These are phyloP conservation scores for Meteorus colon DNA, from an alignment of 2,888 invertebrate species.

Conservation along the genomic window DNA sequence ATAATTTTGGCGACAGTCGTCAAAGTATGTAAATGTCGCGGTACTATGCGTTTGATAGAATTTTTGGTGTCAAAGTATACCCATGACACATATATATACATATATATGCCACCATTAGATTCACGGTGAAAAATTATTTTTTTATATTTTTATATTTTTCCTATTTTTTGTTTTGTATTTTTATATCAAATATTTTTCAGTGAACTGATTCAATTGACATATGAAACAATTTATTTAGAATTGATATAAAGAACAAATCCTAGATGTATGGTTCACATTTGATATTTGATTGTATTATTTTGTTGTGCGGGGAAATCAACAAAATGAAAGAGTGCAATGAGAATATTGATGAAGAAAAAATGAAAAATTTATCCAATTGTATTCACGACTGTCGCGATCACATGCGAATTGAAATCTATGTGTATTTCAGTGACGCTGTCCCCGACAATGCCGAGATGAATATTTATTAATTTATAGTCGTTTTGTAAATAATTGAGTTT, in stretches of 20 bases:
- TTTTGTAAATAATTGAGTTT: slow-evolving; percentile 70
- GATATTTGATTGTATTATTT: neutral
- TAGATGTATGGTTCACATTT: neutral
- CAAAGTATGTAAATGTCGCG: no score
- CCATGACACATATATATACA: no score
- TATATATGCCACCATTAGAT: neutral
- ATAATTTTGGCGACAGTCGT: no score
- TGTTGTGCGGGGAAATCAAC: neutral
- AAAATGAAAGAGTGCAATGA: neutral
- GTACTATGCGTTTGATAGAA: no score
- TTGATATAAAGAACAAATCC: neutral
- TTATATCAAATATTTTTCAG: neutral
- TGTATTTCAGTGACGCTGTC: slow-evolving; percentile 34
- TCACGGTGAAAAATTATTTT: neutral
- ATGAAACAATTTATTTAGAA: neutral
- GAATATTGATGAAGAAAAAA: slow-evolving; percentile 6
- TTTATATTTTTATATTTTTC: slow-evolving; percentile 1
- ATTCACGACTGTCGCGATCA: slow-evolving; percentile 4
- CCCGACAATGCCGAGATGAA: slow-evolving; percentile 65
- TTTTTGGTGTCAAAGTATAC: no score
- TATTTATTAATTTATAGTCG: slow-evolving; percentile 68
- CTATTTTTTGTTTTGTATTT: neutral
- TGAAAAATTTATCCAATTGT: slow-evolving; percentile 18
- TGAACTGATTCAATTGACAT: neutral
- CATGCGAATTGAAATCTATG: slow-evolving; percentile 6